Evolutionary conservation across 2,113 vertebrate genomes (phyloP).

Genomic region (Cettia cetti): DNA sequence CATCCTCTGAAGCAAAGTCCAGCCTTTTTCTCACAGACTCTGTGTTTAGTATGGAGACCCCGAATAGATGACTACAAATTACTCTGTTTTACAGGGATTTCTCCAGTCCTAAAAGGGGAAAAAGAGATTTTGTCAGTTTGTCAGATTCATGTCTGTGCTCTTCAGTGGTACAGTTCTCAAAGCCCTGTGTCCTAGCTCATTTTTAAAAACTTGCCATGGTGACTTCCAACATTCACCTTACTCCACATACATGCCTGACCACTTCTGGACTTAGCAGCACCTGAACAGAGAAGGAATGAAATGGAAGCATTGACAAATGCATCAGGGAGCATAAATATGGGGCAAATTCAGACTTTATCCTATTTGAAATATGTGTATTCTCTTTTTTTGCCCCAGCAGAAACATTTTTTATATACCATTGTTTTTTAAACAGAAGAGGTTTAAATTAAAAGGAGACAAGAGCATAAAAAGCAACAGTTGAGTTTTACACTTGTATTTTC

Average conservation of each 20-base stretch:
- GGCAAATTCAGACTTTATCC: background rate
- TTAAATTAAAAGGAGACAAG: conserved; percentile 7
- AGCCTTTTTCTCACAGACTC: background rate
- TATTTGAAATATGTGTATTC: background rate
- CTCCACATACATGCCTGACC: background rate
- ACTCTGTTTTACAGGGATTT: background rate
- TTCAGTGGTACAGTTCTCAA: background rate
- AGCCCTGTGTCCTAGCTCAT: background rate
- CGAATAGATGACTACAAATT: background rate
- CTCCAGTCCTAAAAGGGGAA: background rate
- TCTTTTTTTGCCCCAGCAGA: background rate
- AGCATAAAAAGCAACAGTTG: background rate
- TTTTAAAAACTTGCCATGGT: background rate
- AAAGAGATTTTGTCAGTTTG: background rate
- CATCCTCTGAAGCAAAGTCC: background rate
- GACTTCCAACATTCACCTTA: background rate
- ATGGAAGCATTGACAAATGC: background rate
- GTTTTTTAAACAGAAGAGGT: background rate
- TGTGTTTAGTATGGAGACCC: background rate
- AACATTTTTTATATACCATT: background rate
- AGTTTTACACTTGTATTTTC: background rate
- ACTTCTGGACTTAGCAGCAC: background rate
- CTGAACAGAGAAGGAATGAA: background rate
- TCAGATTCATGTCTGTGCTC: background rate
- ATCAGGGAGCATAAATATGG: background rate